Percentiles rank a stretch among this genome's conserved stretches.
Evolutionary conservation across 2,888 invertebrate genomes (phyloP).

Genomic region (Hydraecia micacea): DNA sequence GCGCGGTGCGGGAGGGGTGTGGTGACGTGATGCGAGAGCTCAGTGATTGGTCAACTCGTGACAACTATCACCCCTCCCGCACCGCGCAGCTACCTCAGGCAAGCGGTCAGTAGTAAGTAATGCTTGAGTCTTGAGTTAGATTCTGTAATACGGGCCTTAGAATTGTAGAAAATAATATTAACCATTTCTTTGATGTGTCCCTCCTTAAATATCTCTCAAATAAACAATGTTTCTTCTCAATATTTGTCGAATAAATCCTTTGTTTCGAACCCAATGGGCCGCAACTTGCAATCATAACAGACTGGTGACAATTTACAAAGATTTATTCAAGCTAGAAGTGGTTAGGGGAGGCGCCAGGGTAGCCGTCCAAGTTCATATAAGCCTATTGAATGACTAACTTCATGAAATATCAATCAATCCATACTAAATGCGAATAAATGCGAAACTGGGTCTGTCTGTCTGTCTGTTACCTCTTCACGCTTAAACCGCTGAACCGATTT

Average conservation of each 20-base stretch:
- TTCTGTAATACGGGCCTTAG: background rate
- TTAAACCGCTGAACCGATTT: no score
- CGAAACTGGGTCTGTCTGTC: no score
- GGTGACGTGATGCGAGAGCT: no score
- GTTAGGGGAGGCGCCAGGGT: background rate
- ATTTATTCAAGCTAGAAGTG: conserved; percentile 26
- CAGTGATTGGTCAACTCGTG: no score
- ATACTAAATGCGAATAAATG: no score
- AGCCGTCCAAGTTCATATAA: background rate
- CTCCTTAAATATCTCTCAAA: conserved; percentile 42
- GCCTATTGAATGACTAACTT: background rate
- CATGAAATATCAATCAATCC: no score
- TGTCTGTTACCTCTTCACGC: no score
- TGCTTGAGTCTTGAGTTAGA: no score
- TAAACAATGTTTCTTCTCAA: conserved; percentile 72
- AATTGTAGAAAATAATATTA: conserved; percentile 14
- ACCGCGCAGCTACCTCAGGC: no score
- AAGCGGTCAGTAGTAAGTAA: no score
- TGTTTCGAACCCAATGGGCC: conserved; percentile 81
- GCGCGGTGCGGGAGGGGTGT: no score
- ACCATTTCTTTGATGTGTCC: conserved; percentile 19
- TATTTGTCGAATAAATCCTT: conserved; percentile 73
- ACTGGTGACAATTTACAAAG: conserved; percentile 65
- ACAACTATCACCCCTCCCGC: no score
- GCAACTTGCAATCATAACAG: conserved; percentile 80